Evolutionary conservation across 2,113 vertebrate genomes (phyloP).

Genomic region (Pangasianodon gigas): DNA sequence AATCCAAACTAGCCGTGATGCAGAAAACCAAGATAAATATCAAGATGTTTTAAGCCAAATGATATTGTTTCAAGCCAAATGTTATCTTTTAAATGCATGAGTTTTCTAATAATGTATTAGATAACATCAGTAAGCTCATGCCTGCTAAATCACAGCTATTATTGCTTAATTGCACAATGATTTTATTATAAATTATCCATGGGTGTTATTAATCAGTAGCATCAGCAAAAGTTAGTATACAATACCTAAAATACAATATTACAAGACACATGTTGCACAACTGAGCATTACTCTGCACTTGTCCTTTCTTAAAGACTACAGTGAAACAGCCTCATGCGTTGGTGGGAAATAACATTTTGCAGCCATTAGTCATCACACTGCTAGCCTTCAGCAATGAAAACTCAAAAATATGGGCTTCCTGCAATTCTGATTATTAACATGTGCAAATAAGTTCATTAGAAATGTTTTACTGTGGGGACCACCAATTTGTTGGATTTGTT

Average conservation of each 20-base stretch:
- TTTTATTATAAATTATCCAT: neutral
- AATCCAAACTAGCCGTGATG: slow-evolving; percentile 1
- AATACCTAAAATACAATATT: slow-evolving; percentile 10
- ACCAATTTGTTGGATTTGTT: slow-evolving; percentile 58
- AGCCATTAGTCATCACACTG: slow-evolving; percentile 48
- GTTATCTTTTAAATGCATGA: neutral
- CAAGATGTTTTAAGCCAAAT: too few relatives aligned
- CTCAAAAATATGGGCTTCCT: slow-evolving; percentile 4
- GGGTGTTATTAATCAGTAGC: neutral
- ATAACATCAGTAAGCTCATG: neutral
- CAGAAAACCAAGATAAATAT: neutral
- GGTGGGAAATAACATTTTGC: slow-evolving; percentile 17
- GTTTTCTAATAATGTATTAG: neutral
- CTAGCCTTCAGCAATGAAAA: slow-evolving; percentile 19
- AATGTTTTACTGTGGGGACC: slow-evolving; percentile 35
- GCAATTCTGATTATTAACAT: slow-evolving; percentile 50
- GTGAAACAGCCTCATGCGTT: neutral
- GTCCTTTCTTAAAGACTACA: neutral
- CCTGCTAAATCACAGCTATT: neutral
- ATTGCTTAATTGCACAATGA: neutral
- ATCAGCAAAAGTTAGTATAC: neutral
- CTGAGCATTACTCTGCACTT: neutral
- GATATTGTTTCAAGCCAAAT: neutral
- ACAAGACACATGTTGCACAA: neutral
- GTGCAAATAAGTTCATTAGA: slow-evolving; percentile 52